Evolutionary conservation across 2,113 vertebrate genomes (phyloP), one percentile per base, ranked within the genome.

Genomic region (Silurus meridionalis): DNA sequence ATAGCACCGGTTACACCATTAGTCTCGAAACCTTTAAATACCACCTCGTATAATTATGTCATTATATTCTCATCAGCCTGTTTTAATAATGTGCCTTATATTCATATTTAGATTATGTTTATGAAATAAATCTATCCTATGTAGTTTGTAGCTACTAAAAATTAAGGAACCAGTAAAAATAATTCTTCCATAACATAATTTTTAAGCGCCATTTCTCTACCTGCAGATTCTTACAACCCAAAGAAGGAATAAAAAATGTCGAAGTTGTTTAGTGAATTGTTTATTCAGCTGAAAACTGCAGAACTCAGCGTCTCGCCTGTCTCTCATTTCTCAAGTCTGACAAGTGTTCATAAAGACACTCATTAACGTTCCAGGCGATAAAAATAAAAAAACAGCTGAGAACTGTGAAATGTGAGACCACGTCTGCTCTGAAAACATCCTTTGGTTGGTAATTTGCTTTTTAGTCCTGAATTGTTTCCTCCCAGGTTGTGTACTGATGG

Each of bases 261-360:
- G 19, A 60, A 78, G 57, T 4, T 85, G 57, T 85, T 85, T 85
- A 52, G 9, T 8, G 48, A 63, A 57, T 17, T 85, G 61, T 79
- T 78, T 80, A 53, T 71, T 83, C 19, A 6, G 28, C 53, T 83
- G 25, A 23, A 83, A 72, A 72, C 25, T 58, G 66, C 82, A 57
- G 64, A 2, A 13, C 37, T 71, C 64, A 48, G 66, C n/a, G 46
- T 55, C 48, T 83, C 17, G 2, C n/a, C n/a, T 46, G 17, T 46
- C 52, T 83, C 53, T 72, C 66, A 60, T 72, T 83, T 83, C 66
- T 83, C 53, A 72, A 48, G 6, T 72, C 82, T 58, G 53, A 83
- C 66, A 83, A 37, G 64, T 19, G 37, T 64, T 69, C 28, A 46
- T 71, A 58, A 60, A 80, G 64, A 69, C 64, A 13, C 64, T 83